Evolutionary conservation across 2,888 invertebrate genomes (phyloP).

Genomic region (Pharmacophagus antenor): DNA sequence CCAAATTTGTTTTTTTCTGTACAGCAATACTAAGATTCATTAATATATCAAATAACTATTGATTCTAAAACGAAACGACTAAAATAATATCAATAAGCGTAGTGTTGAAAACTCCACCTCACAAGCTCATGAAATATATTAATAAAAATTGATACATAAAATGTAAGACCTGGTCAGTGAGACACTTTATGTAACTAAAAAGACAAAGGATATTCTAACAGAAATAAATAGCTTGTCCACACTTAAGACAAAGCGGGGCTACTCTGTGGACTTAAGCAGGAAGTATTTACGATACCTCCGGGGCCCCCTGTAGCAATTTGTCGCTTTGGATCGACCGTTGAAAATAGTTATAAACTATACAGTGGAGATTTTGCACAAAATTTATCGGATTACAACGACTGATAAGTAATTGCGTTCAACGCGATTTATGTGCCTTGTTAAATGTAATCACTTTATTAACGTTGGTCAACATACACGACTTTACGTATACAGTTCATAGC

Average conservation of each 20-base stretch:
- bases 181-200: no score
- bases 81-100: no score
- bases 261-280: conserved; percentile 14
- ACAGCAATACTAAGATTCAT: no score
- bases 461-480: no score
- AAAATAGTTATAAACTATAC: conserved; percentile 13
- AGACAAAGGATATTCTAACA: not conserved
- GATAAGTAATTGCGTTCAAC: not conserved
- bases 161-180: no score
- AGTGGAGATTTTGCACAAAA: not conserved
- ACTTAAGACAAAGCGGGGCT: conserved; percentile 12
- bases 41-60: no score
- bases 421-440: conserved; percentile 9
- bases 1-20: no score
- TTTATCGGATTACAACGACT: not conserved
- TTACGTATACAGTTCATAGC: no score
- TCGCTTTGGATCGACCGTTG: conserved; percentile 1
- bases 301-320: conserved; percentile 13
- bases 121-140: no score
- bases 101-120: no score
- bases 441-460: conserved; percentile 1
- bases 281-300: conserved; percentile 19
- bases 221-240: conserved; percentile 8
- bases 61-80: no score
- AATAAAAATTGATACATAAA: no score